phyloP scores from a whole-genome alignment of 2,797 vertebrate species.

The Mormyrops boulengeri region DNA sequence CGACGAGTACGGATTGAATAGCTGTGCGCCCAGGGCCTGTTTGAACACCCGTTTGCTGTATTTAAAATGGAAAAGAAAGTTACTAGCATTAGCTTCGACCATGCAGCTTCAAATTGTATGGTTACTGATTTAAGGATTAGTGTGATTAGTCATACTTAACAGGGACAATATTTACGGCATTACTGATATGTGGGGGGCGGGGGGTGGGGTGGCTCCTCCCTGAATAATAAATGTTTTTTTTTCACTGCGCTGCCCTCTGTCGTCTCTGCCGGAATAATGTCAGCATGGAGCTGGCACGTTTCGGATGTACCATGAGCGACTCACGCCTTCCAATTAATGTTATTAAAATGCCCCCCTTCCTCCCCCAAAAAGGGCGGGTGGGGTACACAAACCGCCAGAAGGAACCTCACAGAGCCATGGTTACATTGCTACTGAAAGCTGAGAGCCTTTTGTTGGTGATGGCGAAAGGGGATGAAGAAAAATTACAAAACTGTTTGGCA shows the following conservation, averaged over 20 bases:
- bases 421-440: neutral
- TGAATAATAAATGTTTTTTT: neutral
- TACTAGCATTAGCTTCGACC: neutral
- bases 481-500: neutral
- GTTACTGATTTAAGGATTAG: neutral
- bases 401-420: neutral
- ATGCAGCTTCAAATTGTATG: neutral
- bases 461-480: neutral
- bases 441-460: neutral
- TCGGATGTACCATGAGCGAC: neutral
- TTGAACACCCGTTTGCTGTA: neutral
- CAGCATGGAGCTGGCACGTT: neutral
- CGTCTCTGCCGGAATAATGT: neutral
- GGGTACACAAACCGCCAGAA: neutral
- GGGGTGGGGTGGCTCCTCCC: neutral
- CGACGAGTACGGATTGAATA: neutral
- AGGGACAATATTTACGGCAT: neutral
- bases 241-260: neutral
- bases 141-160: neutral
- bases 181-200: neutral
- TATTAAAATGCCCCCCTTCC: neutral
- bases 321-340: neutral
- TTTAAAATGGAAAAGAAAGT: neutral
- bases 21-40: neutral
- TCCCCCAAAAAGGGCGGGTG: neutral